Evolutionary conservation across 2,113 vertebrate genomes (phyloP), one percentile per base, ranked within the genome.

Genomic region (Tangachromis dhanisi): DNA sequence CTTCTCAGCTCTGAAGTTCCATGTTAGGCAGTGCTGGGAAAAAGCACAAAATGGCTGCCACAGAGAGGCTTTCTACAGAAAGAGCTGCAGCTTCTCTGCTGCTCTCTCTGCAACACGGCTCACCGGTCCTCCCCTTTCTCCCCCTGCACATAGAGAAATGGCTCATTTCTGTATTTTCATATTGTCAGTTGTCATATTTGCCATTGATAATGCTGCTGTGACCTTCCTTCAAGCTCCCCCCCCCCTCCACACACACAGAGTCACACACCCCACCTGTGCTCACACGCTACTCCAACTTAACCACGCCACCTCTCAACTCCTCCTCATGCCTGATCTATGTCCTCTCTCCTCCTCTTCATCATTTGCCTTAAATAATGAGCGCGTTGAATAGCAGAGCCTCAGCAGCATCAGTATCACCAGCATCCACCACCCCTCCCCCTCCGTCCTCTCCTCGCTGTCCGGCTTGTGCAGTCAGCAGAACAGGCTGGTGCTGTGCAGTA

Each of bases 391-490:
- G 94, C 86, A 87, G 88, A 89, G 86, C 81, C 89, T 92, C 85
- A 85, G 91, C 91, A 92, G 90, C 89, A 93, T 86, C 87, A 86
- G 88, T 81, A 92, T 88, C 89, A 83, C 61, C 54, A 63, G 29
- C 76, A 51, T 38, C 59, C 11, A 47, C 53, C 51, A 59, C 14
- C 38, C 47, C 51, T 21, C 40, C 8, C 71, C 83, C 21, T 19
- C 54, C 7, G 16, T 26, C 61, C 66, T 49, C 80, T 84, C 51
- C 87, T 57, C 88, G 78, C 88, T 85, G 92, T 94, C 93, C 90
- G 17, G 93, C 90, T 87, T 95, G 95, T 96, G 92, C 93, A 96
- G 95, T 96, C 96, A 96, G 96, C 96, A 96, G 95, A 96, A 95
- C 92, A 86, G 89, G 91, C 93, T 90, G 90, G 89, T 94, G 92